These are phyloP conservation scores for Neopipo cinnamomea DNA, from an alignment of 2,113 vertebrate genomes.

Conservation along the genomic window DNA sequence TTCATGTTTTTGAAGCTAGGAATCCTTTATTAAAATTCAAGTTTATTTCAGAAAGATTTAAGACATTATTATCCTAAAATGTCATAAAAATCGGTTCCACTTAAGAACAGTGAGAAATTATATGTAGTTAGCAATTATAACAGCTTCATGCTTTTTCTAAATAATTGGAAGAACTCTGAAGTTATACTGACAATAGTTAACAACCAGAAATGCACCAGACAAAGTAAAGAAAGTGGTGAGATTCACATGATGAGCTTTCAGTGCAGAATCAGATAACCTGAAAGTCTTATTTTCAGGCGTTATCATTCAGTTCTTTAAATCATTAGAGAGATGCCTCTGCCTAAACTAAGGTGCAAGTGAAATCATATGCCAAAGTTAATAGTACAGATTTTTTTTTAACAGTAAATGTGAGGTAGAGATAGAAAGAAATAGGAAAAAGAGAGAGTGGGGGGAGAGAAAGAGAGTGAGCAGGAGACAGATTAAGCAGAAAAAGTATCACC, in stretches of 20 bases:
- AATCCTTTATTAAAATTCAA: slow-evolving; percentile 22
- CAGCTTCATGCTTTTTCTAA: not conserved
- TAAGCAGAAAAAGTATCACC: not conserved
- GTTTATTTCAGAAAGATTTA: not conserved
- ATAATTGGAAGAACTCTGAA: not conserved
- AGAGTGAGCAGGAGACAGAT: too few species aligned
- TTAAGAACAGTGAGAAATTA: not conserved
- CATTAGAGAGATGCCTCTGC: not conserved
- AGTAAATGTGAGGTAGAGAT: not conserved
- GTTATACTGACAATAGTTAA: not conserved
- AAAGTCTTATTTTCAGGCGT: not conserved
- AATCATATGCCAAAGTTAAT: not conserved
- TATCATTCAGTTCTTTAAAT: not conserved
- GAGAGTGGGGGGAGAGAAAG: not conserved
- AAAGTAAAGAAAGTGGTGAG: not conserved
- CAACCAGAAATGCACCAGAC: not conserved
- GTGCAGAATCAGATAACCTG: not conserved
- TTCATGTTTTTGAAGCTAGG: not conserved
- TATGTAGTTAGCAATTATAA: not conserved
- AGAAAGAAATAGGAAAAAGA: not conserved
- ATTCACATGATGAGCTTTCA: not conserved
- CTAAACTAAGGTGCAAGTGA: not conserved
- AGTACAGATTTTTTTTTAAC: not conserved
- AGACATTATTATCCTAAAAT: not conserved
- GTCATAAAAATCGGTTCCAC: not conserved